Percentiles rank a stretch among this genome's conserved stretches.
Conservation (phyloP, 64 coral and sea anemone species). For the Pocillopora damicornis region DNA sequence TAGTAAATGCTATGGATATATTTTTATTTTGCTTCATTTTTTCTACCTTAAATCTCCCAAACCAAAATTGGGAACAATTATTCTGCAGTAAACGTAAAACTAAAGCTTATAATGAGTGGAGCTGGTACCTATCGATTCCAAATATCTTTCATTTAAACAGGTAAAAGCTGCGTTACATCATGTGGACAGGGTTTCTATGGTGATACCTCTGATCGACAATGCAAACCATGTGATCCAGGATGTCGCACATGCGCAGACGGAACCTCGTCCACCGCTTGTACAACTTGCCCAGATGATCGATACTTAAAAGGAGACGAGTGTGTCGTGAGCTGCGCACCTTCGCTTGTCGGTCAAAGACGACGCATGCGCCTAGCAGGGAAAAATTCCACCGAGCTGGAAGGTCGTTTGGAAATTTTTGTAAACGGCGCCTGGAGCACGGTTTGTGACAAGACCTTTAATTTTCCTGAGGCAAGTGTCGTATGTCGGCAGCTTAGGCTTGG, state of each 20-base stretch:
- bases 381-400: conserved; percentile 33
- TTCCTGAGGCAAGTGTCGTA: conserved; percentile 67
- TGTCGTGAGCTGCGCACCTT: conserved; percentile 29
- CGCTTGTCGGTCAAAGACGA: conserved; percentile 33
- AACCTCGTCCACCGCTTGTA: conserved; percentile 40
- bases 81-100: no score
- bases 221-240: conserved; percentile 47
- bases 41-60: no score
- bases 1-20: no score
- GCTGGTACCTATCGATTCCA: no score
- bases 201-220: conserved; percentile 38
- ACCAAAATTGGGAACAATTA: no score
- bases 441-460: conserved; percentile 64
- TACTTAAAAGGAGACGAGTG: conserved; percentile 47
- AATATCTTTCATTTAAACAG: conserved; percentile 10
- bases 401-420: conserved; percentile 64
- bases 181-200: conserved; percentile 80
- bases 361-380: conserved; percentile 39
- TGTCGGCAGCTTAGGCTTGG: conserved; percentile 65
- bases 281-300: conserved; percentile 55
- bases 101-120: no score
- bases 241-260: conserved; percentile 68
- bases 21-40: no score
- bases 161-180: conserved; percentile 48
- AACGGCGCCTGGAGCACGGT: conserved; percentile 55